These are phyloP conservation scores for Harpegnathos saltator DNA, from an alignment of 1,140 invertebrate genomes.

Conservation along the genomic window DNA sequence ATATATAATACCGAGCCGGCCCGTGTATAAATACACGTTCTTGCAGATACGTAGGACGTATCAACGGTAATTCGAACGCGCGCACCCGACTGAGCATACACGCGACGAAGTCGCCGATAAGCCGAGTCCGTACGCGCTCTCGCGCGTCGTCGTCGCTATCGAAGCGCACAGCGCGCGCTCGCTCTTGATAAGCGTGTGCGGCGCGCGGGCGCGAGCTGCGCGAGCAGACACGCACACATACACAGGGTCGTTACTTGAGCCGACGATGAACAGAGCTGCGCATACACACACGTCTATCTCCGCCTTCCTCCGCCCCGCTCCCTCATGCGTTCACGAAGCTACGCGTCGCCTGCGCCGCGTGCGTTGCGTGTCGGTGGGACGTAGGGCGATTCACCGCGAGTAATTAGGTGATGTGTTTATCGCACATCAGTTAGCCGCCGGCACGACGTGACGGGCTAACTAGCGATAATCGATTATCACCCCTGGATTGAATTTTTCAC, in stretches of 20 bases:
- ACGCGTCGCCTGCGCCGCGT: constrained; percentile 31
- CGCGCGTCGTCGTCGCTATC: too few relatives aligned
- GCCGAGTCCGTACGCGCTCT: background rate
- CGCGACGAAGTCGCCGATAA: constrained; percentile 57
- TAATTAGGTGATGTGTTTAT: constrained; percentile 85
- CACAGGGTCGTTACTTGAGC: constrained; percentile 44
- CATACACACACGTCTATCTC: too few relatives aligned
- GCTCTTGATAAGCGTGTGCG: too few relatives aligned
- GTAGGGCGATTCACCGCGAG: constrained; percentile 79
- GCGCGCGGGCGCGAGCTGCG: too few relatives aligned
- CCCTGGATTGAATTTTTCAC: constrained; percentile 78
- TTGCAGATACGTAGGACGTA: constrained; percentile 32
- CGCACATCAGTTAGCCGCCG: constrained; percentile 79
- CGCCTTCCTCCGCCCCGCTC: too few relatives aligned
- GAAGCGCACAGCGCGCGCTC: too few relatives aligned
- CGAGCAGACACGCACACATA: background rate
- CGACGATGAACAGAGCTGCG: constrained; percentile 4
- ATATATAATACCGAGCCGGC: constrained; percentile 16
- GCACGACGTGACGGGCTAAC: constrained; percentile 74
- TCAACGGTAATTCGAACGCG: constrained; percentile 63
- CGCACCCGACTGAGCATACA: constrained; percentile 38
- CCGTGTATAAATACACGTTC: constrained; percentile 23
- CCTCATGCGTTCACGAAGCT: too few relatives aligned
- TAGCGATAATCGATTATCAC: constrained; percentile 81
- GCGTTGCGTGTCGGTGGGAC: constrained; percentile 73